phyloP scores from a whole-genome alignment of 1,140 invertebrate genomes.

The Calosoma granatense region DNA sequence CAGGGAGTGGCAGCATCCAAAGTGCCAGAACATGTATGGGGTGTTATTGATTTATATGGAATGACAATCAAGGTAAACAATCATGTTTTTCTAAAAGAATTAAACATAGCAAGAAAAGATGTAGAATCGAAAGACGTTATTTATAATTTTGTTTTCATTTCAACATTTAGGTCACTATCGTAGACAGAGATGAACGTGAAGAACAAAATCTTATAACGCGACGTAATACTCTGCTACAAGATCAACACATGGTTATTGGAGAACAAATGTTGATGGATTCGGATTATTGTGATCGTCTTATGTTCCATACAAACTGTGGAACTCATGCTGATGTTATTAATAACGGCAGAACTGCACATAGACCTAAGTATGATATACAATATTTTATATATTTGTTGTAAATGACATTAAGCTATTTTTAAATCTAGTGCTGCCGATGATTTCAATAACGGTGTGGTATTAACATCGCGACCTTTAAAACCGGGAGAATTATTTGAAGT shows the following conservation, averaged over 20 bases:
- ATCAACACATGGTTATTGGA: conserved; percentile 23
- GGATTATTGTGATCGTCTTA: conserved; percentile 53
- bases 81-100: background rate
- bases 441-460: conserved; percentile 93
- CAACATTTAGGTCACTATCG: conserved; percentile 55
- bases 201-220: conserved; percentile 65
- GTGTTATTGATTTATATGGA: conserved; percentile 90
- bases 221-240: conserved; percentile 47
- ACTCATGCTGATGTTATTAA: conserved; percentile 84
- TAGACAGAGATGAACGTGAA: conserved; percentile 67
- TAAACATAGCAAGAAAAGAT: background rate
- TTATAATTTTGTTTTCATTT: conserved; percentile 8
- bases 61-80: conserved; percentile 79
- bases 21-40: conserved; percentile 72
- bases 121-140: conserved; percentile 1
- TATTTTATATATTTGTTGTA: too few species aligned
- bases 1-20: conserved; percentile 79
- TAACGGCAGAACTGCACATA: conserved; percentile 76
- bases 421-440: conserved; percentile 70
- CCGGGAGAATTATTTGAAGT: conserved; percentile 89
- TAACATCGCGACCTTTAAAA: conserved; percentile 73
- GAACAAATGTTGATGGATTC: conserved; percentile 25
- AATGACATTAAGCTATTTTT: too few species aligned
- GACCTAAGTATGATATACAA: conserved; percentile 77
- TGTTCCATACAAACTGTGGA: conserved; percentile 84